These are phyloP conservation scores for Enteromius anoplus DNA, from an alignment of 2,797 vertebrate species.

Conservation along the genomic window DNA sequence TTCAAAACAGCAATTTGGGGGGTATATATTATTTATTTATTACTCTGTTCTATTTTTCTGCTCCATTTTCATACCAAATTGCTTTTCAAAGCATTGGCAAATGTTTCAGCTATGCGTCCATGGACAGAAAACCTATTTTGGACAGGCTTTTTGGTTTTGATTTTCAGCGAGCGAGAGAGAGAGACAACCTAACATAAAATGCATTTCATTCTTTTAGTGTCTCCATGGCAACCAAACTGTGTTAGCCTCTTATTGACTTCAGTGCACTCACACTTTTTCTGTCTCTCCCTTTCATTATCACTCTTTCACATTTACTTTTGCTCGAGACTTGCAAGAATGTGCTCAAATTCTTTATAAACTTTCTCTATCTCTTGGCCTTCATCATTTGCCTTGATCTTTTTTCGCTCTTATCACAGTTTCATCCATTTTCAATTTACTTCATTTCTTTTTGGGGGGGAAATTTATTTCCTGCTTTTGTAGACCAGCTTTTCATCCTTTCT, in stretches of 20 bases:
- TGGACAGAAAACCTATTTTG: constrained; percentile 55
- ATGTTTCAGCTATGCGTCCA: constrained; percentile 39
- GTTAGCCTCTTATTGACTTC: constrained; percentile 58
- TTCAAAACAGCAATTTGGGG: neutral
- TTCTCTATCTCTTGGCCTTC: constrained; percentile 25
- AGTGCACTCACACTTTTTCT: constrained; percentile 39
- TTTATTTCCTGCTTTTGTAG: neutral
- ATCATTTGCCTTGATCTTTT: constrained; percentile 21
- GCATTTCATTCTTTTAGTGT: constrained; percentile 56
- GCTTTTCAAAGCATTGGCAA: constrained; percentile 50
- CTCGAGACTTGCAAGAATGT: neutral
- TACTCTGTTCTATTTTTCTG: constrained; percentile 44
- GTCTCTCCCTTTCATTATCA: constrained; percentile 30
- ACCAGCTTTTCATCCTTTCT: neutral
- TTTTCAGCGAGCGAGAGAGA: constrained; percentile 48
- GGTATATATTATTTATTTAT: constrained; percentile 48
- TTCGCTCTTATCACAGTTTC: neutral
- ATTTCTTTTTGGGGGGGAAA: neutral
- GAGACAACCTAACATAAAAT: constrained; percentile 62
- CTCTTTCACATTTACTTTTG: constrained; percentile 34
- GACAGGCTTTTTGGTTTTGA: constrained; percentile 53
- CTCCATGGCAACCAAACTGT: constrained; percentile 57
- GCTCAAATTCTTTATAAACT: neutral
- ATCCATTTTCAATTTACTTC: constrained; percentile 7
- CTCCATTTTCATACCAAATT: constrained; percentile 53